Percentiles rank a stretch among this genome's conserved stretches.
Conservation (phyloP, 2,113 vertebrate species). For the Ammodytes dubius region DNA sequence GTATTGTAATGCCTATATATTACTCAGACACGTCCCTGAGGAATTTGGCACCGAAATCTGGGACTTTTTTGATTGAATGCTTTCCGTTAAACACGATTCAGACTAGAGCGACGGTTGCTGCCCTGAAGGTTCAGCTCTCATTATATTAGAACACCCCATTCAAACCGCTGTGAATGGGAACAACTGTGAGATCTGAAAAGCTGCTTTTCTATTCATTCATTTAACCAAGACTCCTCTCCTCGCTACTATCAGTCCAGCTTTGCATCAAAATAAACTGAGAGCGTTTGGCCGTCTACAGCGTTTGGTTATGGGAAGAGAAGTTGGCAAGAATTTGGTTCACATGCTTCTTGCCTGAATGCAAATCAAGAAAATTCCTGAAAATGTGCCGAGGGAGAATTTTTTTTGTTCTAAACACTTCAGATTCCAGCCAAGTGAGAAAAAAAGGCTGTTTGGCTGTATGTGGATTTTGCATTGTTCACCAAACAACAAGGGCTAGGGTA, state of each 20-base stretch:
- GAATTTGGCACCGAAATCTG: background rate
- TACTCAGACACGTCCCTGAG: background rate
- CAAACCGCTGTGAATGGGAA: conserved; percentile 55
- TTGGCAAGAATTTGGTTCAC: conserved; percentile 32
- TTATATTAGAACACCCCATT: conserved; percentile 21
- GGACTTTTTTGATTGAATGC: background rate
- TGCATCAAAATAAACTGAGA: conserved; percentile 65
- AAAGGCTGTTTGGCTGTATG: too few relatives aligned
- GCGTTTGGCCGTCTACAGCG: conserved; percentile 41
- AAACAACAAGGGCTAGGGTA: background rate
- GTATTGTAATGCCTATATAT: background rate
- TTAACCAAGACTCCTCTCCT: conserved; percentile 28
- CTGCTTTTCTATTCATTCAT: conserved; percentile 44
- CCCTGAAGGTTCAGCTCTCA: conserved; percentile 59
- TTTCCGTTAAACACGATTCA: background rate
- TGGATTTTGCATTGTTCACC: background rate
- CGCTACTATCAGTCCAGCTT: conserved; percentile 63
- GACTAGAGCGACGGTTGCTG: conserved; percentile 51
- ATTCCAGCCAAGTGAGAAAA: background rate
- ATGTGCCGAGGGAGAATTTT: background rate
- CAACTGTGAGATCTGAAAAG: conserved; percentile 57
- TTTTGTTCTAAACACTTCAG: background rate
- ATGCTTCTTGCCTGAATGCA: conserved; percentile 5
- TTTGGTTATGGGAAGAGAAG: conserved; percentile 59
- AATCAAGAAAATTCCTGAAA: conserved; percentile 11